Evolutionary conservation across 2,797 vertebrate genomes (phyloP).

Genomic region (Xenops minutus): DNA sequence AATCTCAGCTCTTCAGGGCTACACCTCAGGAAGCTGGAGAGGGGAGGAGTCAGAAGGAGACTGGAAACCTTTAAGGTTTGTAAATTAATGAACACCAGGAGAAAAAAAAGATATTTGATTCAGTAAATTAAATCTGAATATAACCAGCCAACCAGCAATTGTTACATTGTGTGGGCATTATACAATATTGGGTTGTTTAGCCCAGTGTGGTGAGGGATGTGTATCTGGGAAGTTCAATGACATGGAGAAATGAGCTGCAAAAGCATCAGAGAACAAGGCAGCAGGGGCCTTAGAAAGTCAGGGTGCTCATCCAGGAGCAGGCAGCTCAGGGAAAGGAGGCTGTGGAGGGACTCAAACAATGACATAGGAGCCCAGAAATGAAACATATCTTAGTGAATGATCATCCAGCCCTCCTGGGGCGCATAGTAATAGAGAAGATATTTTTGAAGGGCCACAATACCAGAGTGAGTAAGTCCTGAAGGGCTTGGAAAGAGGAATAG

Average conservation of each 20-base stretch:
- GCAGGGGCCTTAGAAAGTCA: neutral
- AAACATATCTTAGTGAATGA: neutral
- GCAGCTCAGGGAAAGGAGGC: neutral
- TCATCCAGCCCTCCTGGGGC: neutral
- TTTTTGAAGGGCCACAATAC: neutral
- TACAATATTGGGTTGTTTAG: neutral
- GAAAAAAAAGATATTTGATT: neutral
- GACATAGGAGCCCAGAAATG: neutral
- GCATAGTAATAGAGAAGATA: neutral
- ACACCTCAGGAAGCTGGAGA: neutral
- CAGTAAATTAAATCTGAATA: neutral
- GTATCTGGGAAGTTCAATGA: neutral
- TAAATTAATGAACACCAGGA: neutral
- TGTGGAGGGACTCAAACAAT: neutral
- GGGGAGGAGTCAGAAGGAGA: neutral
- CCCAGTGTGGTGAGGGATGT: accelerated
- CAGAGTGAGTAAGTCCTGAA: neutral
- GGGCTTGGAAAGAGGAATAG: neutral
- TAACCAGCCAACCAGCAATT: neutral
- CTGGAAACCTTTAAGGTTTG: neutral
- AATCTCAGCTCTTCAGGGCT: neutral
- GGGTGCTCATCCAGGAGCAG: neutral
- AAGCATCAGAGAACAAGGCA: neutral
- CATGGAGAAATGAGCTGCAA: neutral
- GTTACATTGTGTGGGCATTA: neutral